phyloP scores from a whole-genome alignment of 1,140 invertebrate genomes.

The Pinna nobilis region DNA sequence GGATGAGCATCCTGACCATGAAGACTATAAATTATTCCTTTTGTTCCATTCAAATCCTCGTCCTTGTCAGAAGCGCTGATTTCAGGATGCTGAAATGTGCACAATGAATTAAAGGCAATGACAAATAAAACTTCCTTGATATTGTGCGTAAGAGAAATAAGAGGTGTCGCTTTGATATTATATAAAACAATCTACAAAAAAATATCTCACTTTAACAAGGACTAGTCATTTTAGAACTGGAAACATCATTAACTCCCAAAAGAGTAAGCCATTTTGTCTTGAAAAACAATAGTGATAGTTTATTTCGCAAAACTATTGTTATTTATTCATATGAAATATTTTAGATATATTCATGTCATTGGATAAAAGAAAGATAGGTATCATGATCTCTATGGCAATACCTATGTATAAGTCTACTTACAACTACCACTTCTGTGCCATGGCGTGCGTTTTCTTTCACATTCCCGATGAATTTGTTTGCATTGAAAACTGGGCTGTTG shows the following conservation, averaged over 20 bases:
- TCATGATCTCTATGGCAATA: too few species aligned
- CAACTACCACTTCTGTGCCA: constrained; percentile 39
- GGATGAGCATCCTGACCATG: not conserved
- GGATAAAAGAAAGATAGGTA: too few species aligned
- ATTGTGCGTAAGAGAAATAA: not conserved
- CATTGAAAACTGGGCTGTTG: constrained; percentile 40
- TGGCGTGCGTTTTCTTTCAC: constrained; percentile 43
- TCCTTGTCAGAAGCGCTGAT: constrained; percentile 44
- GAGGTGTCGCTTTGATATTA: not conserved
- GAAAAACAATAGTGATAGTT: too few species aligned
- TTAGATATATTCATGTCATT: too few species aligned
- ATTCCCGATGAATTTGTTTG: constrained; percentile 14
- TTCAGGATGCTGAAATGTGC: constrained; percentile 24
- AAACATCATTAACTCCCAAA: not conserved
- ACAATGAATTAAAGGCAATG: too few species aligned
- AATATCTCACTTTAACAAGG: too few species aligned
- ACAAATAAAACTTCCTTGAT: too few species aligned
- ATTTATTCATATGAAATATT: too few species aligned
- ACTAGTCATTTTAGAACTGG: not conserved
- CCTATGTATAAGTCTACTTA: too few species aligned
- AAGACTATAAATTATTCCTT: constrained; percentile 41
- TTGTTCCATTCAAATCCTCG: constrained; percentile 33
- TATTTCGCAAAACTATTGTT: too few species aligned
- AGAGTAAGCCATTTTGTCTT: too few species aligned
- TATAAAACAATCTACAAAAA: too few species aligned